Base-by-base conservation (phyloP, 2,113 vertebrate species). In the Myrmecobius fasciatus region DNA sequence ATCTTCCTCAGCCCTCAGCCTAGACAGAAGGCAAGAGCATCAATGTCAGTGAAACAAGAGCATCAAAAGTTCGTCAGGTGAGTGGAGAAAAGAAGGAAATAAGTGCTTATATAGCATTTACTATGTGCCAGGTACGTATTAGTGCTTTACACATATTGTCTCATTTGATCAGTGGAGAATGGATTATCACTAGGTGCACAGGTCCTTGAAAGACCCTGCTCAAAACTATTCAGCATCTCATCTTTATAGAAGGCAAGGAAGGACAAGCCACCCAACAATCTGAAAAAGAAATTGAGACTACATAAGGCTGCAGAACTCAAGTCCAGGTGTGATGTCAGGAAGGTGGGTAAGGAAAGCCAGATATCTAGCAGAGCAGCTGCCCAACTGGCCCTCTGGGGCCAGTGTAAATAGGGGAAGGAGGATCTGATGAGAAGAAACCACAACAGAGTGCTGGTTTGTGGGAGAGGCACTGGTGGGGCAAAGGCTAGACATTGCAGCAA, bases 331-430 rank as follows among this genome's bases (percentile, higher is more conserved):
- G 95, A 91, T 91, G n/a, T 51, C 91, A 0, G 94, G 94, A 96
- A 96, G 89, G 90, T 93, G 93, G 93, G 94, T 96, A 92, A 98
- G 97, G 97, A 98, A 96, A 89, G 96, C 20, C 67, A 93, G 90
- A 53, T 95, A 95, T 94, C 94, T 31, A 92, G 97, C 75, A 96
- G 89, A 83, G 95, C 36, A 22, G 43, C 14, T 75, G 14, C 83
- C 93, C 60, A 89, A 83, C 47, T 92, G 91, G 67, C 47, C 93
- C 93, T 96, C 31, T 88, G 91, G 36, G 75, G 6, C 36, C 43
- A 31, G 89, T 54, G 22, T 89, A 89, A 91, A 36, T 56, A n/a
- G 91, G 92, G 46, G 52, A 56, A 91, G 46, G 91, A 92, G 46
- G 83, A 83, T 92, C 92, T 89, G 89, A 96, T 91, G 53, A 91